Evolutionary conservation across 2,797 vertebrate genomes (phyloP).

Genomic region (Chiloscyllium punctatum): DNA sequence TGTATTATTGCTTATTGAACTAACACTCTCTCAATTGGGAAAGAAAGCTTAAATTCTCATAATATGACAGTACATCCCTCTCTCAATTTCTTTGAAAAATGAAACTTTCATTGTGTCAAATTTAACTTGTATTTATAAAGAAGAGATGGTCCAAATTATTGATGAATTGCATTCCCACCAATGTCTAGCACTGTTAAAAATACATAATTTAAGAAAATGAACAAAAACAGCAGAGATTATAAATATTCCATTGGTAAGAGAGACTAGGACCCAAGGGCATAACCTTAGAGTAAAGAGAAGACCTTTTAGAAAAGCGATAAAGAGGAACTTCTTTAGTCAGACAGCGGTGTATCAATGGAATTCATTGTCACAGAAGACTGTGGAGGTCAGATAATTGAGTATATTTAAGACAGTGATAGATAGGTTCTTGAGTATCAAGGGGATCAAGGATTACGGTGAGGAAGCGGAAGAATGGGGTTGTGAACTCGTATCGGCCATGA

Average conservation of each 20-base stretch:
- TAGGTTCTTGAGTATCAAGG: too few relatives aligned
- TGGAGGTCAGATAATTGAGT: too few relatives aligned
- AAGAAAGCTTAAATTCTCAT: not conserved
- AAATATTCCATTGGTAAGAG: not conserved
- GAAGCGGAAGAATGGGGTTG: too few relatives aligned
- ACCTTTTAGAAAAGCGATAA: too few relatives aligned
- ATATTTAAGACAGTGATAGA: too few relatives aligned
- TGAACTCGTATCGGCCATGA: too few relatives aligned
- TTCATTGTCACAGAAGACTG: too few relatives aligned
- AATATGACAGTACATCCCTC: not conserved
- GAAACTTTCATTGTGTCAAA: not conserved
- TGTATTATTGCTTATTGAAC: not conserved
- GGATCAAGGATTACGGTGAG: too few relatives aligned
- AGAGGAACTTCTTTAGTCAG: too few relatives aligned
- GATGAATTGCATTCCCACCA: not conserved
- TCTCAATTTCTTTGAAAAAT: not conserved
- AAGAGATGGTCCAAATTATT: not conserved
- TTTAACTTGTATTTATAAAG: not conserved
- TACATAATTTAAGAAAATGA: not conserved
- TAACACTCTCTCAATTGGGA: not conserved
- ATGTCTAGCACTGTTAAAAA: not conserved
- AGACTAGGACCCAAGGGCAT: too few relatives aligned
- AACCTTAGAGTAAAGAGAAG: too few relatives aligned
- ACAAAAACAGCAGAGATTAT: not conserved
- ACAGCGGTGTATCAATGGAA: too few relatives aligned